Conservation (phyloP, 1,140 invertebrate species). For the Melipona quadrifasciata region DNA sequence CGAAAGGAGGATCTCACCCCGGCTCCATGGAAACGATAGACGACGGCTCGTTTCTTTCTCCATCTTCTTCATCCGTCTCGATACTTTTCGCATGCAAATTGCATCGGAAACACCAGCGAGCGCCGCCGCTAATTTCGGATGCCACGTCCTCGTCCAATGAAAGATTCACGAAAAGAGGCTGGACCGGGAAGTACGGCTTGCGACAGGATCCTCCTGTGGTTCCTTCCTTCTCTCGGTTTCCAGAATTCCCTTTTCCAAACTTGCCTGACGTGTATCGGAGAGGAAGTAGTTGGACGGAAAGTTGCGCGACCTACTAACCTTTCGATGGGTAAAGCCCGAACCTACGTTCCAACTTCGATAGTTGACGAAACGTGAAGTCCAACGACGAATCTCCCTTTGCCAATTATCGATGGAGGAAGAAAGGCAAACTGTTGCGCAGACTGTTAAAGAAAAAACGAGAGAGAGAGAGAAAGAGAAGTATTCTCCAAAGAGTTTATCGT, state of each 20-base stretch:
- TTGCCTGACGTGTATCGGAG: neutral
- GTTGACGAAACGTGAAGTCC: neutral
- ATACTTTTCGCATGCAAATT: conserved; percentile 67
- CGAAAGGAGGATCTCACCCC: neutral
- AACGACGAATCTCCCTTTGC: neutral
- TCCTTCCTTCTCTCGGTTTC: neutral
- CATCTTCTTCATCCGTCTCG: neutral
- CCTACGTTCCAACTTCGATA: neutral
- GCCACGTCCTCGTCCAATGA: conserved; percentile 61
- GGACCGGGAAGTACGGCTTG: neutral
- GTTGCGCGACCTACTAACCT: conserved; percentile 22
- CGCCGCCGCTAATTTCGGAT: conserved; percentile 65
- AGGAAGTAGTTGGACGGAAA: neutral
- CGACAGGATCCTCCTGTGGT: neutral
- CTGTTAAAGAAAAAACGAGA: neutral
- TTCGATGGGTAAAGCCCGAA: neutral
- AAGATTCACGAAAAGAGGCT: conserved; percentile 71
- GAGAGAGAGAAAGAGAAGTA: too few relatives aligned
- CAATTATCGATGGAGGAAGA: neutral
- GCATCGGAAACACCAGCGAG: conserved; percentile 36
- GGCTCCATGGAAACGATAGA: conserved; percentile 15
- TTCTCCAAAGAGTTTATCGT: too few relatives aligned
- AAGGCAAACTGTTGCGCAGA: neutral
- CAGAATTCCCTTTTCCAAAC: neutral
- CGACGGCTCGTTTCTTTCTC: conserved; percentile 9